phyloP scores from a whole-genome alignment of 2,888 invertebrate genomes.

The Charanyca ferruginea region DNA sequence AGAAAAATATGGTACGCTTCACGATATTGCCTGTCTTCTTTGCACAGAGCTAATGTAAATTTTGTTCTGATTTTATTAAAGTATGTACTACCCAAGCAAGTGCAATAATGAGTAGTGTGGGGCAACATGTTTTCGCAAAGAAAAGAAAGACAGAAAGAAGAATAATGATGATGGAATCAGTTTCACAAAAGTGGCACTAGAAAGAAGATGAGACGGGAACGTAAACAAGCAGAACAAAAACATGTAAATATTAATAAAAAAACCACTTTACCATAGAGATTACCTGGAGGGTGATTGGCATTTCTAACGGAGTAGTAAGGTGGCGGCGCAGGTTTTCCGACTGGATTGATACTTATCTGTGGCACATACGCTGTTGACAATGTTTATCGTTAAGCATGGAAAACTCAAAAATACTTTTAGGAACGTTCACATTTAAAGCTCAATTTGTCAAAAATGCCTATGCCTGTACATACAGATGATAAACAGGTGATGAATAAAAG shows the following conservation, averaged over 20 bases:
- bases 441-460: no score
- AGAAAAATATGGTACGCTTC: no score
- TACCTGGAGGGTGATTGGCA: conserved; percentile 78
- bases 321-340: conserved; percentile 95
- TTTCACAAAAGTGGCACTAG: not conserved
- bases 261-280: conserved; percentile 51
- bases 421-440: no score
- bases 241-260: not conserved
- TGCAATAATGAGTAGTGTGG: no score
- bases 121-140: no score
- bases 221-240: not conserved
- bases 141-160: no score
- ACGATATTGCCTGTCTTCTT: no score
- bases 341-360: conserved; percentile 91
- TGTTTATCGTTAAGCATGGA: not conserved
- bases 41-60: no score
- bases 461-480: no score
- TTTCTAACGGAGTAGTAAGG: conserved; percentile 92
- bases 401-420: not conserved
- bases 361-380: conserved; percentile 77
- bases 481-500: no score
- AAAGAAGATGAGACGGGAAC: not conserved
- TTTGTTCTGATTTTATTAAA: no score
- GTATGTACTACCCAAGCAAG: no score
- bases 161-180: not conserved